These are phyloP conservation scores for Ochlodes sylvanus DNA, from an alignment of 2,888 invertebrate genomes.

Conservation along the genomic window DNA sequence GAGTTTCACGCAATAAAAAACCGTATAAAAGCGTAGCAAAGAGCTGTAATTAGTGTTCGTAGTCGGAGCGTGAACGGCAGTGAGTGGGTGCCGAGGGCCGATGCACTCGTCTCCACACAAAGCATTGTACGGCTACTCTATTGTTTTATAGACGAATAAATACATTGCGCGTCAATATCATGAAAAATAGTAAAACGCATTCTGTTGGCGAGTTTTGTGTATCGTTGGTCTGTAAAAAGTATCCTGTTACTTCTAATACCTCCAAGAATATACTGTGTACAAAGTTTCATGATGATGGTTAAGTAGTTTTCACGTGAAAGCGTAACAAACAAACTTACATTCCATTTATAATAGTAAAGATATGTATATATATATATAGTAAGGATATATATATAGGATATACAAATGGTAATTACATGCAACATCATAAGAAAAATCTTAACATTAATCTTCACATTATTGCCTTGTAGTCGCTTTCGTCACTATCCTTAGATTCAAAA, in stretches of 20 bases:
- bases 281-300: too few relatives aligned
- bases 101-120: constrained; percentile 51
- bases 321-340: too few relatives aligned
- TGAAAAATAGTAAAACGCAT: background rate
- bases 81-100: constrained; percentile 54
- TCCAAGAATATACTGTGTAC: too few relatives aligned
- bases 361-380: too few relatives aligned
- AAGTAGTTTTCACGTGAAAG: too few relatives aligned
- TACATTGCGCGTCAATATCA: background rate
- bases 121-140: constrained; percentile 10
- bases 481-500: constrained; percentile 40
- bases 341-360: too few relatives aligned
- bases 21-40: constrained; percentile 65
- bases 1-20: constrained; percentile 55
- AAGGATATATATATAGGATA: too few relatives aligned
- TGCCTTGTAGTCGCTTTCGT: background rate
- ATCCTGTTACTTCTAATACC: too few relatives aligned
- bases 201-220: background rate
- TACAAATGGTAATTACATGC: background rate
- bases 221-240: too few relatives aligned
- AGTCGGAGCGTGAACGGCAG: constrained; percentile 69
- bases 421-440: background rate
- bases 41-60: constrained; percentile 78
- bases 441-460: too few relatives aligned
- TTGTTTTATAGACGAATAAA: constrained; percentile 23